A percentile compares a stretch with the other conserved stretches of the same genome.
phyloP scores from a whole-genome alignment of 2,113 vertebrate genomes.

The Callochromis pleurospilus region DNA sequence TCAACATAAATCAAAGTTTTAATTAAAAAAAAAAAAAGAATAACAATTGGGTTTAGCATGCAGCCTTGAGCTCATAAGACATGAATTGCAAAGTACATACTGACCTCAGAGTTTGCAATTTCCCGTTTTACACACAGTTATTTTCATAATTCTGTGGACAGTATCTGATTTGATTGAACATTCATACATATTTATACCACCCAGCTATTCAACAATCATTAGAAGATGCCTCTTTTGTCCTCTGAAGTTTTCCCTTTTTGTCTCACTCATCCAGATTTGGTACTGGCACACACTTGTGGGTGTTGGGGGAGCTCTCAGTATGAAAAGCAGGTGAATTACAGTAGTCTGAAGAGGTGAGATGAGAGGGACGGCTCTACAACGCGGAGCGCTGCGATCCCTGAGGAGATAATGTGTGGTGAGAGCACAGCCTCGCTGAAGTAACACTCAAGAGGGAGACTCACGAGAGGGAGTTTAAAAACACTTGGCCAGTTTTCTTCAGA shows the following conservation, averaged over 20 bases:
- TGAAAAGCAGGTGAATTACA: conserved; percentile 24
- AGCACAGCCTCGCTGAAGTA: neutral
- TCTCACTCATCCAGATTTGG: neutral
- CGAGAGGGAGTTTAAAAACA: neutral
- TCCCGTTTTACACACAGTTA: neutral
- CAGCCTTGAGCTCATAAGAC: neutral
- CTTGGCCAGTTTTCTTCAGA: neutral
- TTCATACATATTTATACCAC: neutral
- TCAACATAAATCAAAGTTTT: neutral
- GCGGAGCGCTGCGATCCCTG: conserved; percentile 14
- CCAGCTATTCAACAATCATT: neutral
- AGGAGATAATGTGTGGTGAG: conserved; percentile 33
- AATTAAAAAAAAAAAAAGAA: rapidly evolving
- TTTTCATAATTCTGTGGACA: neutral
- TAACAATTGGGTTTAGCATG: neutral
- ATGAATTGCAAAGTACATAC: neutral
- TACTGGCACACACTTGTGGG: neutral
- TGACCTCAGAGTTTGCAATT: neutral
- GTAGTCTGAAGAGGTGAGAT: conserved; percentile 6
- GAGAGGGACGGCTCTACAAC: conserved; percentile 15
- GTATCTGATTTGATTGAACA: neutral
- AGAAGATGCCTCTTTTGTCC: neutral
- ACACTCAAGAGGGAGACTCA: too few relatives aligned
- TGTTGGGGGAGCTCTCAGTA: neutral
- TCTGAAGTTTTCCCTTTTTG: neutral